Evolutionary conservation across 2,888 invertebrate species (phyloP).

Genomic region (Noctua comes): DNA sequence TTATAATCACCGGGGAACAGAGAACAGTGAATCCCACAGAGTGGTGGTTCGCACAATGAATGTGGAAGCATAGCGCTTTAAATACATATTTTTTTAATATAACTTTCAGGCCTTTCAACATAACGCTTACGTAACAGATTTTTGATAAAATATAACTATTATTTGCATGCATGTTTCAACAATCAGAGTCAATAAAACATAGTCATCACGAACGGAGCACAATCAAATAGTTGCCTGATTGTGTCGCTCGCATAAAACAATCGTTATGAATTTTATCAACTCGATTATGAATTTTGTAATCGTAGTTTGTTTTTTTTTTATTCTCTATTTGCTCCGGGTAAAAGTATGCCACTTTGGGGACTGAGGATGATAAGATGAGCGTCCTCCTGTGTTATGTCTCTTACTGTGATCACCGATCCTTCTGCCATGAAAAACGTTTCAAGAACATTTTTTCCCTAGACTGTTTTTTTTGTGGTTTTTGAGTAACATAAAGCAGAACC

Average conservation of each 20-base stretch:
- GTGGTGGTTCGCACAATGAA: not conserved
- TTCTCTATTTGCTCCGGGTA: not conserved
- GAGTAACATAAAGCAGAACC: not conserved
- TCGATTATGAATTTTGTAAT: conserved; percentile 46
- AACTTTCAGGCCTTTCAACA: not conserved
- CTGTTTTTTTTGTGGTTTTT: not conserved
- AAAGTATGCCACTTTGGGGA: not conserved
- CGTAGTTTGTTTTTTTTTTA: conserved; percentile 28
- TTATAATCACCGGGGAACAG: not conserved
- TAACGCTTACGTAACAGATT: not conserved
- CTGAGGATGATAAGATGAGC: not conserved
- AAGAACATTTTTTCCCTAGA: not conserved
- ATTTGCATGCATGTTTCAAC: conserved; percentile 54
- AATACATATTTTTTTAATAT: not conserved
- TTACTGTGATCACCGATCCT: not conserved
- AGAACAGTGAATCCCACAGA: not conserved
- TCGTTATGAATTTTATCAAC: conserved; percentile 50
- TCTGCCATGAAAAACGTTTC: not conserved
- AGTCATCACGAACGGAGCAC: conserved; percentile 72
- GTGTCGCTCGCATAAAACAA: conserved; percentile 68
- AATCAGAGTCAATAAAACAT: conserved; percentile 71
- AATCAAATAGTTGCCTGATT: conserved; percentile 76
- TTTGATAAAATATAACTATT: conserved; percentile 27
- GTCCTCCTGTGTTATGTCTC: not conserved
- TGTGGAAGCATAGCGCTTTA: not conserved